Percentiles rank a stretch among this genome's conserved stretches.
phyloP scores from a whole-genome alignment of 2,113 vertebrate genomes.

The Amblyornis subalaris region DNA sequence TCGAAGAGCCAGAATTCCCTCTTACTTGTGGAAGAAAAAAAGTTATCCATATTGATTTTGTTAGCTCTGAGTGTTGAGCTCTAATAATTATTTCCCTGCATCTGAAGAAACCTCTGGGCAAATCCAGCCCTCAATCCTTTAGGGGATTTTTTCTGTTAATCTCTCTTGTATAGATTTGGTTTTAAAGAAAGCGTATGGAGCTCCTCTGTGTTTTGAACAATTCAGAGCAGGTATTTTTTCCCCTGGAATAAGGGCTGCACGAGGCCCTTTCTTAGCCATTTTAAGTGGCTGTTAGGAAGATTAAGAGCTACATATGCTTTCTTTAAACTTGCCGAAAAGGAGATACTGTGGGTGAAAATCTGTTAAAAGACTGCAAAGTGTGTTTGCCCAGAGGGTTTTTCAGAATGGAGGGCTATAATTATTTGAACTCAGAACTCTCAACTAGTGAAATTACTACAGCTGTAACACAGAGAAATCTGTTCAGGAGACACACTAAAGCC shows the following conservation, averaged over 20 bases:
- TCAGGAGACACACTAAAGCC: neutral
- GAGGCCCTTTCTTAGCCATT: neutral
- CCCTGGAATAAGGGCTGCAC: neutral
- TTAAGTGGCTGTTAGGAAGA: constrained; percentile 31
- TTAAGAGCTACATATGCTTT: constrained; percentile 17
- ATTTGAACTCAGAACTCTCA: constrained; percentile 13
- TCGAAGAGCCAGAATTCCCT: neutral
- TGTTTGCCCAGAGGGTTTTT: constrained; percentile 20
- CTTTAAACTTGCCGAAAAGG: neutral
- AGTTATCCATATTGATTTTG: constrained; percentile 52
- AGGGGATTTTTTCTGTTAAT: constrained; percentile 23
- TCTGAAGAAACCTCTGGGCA: constrained; percentile 53
- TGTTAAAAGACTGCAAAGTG: neutral
- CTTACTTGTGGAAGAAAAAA: neutral
- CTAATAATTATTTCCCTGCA: constrained; percentile 47
- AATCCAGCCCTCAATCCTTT: neutral
- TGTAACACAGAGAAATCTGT: neutral
- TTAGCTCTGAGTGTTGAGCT: neutral
- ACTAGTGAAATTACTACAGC: neutral
- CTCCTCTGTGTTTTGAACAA: neutral
- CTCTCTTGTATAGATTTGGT: constrained; percentile 12
- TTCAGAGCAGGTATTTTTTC: constrained; percentile 21
- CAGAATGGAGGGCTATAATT: neutral
- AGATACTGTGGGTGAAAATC: constrained; percentile 23
- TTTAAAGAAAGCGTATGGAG: constrained; percentile 25